Percentiles rank a stretch among this genome's conserved stretches.
phyloP scores from a whole-genome alignment of 2,113 vertebrate genomes.

The Clupea harengus region DNA sequence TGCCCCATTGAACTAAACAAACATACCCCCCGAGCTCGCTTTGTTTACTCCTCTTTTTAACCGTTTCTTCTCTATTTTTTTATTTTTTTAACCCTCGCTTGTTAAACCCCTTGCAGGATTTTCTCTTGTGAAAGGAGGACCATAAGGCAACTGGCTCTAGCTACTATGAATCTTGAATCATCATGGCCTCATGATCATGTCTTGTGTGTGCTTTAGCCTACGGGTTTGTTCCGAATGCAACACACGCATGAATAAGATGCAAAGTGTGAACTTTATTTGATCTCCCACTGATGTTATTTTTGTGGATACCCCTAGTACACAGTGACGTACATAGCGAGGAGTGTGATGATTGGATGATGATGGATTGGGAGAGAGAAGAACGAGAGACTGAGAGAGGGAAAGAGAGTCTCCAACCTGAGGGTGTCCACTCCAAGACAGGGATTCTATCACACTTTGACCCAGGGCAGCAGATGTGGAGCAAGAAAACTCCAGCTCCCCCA shows the following conservation, averaged over 20 bases:
- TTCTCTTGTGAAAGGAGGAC: not conserved
- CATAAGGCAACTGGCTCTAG: not conserved
- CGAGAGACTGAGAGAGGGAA: not conserved
- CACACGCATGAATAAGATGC: too few species aligned
- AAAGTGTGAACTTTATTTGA: not conserved
- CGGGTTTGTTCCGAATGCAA: too few species aligned
- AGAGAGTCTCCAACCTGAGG: not conserved
- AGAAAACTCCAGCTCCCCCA: not conserved
- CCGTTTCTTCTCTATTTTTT: not conserved
- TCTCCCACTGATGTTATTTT: not conserved
- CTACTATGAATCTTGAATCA: not conserved
- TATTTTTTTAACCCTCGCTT: not conserved
- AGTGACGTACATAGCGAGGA: not conserved
- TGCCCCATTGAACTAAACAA: not conserved
- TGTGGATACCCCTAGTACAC: too few species aligned
- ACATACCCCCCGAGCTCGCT: not conserved
- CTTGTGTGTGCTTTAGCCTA: too few species aligned
- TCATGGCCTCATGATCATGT: not conserved
- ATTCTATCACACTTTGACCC: not conserved
- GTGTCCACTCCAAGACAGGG: not conserved
- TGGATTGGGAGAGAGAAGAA: too few species aligned
- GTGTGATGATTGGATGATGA: not conserved
- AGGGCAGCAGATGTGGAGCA: not conserved
- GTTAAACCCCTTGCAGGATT: not conserved
- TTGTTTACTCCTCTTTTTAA: not conserved